Evolutionary conservation across 2,888 invertebrate genomes (phyloP), one percentile per base, ranked within the genome.

Genomic region (Nineta flava): DNA sequence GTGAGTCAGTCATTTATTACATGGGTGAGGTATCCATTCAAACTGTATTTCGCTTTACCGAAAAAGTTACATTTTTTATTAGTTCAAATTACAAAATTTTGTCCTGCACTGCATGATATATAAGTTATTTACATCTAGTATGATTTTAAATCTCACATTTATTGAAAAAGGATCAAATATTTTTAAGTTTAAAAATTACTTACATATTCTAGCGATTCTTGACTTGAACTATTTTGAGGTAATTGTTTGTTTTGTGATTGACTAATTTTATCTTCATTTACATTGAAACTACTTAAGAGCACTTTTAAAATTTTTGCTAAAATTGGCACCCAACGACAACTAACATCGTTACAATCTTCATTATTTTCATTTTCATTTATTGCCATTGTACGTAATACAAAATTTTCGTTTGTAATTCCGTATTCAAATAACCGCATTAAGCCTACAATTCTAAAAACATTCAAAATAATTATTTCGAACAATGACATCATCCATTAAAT

Each of bases 301-400:
- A 47, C 21, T 19, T 47, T 47, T 19, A 47, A 40, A 17, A 47
- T 40, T 40, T 47, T 47, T 3, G 21, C 47, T 21, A 47, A 21
- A 21, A 47, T 47, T 7, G 47, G 47, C 9, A 47, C 32, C 38
- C 16, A 21, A 19, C 10, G n/a, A 10, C 21, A 21, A 15, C 38
- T 38, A 16, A 4, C n/a, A 7, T 26, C 44, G 9, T 44, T 10
- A 10, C 21, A 10, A 10, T 19, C 17, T 13, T 32, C 17, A 34
- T 15, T 15, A 15, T 15, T 16, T 40, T 16, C 34, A 5, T 31
- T 16, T 13, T 47, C 40, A 13, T 38, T 31, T 9, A 47, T 26
- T 16, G 38, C 34, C 38, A 47, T 40, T 4, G 47, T 47, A 17
- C 34, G 47, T 21, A 47, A 40, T 4, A 47, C 34, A 40, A n/a